Base-by-base conservation (phyloP, 2,113 vertebrate species). In the Tychaedon coryphoeus region DNA sequence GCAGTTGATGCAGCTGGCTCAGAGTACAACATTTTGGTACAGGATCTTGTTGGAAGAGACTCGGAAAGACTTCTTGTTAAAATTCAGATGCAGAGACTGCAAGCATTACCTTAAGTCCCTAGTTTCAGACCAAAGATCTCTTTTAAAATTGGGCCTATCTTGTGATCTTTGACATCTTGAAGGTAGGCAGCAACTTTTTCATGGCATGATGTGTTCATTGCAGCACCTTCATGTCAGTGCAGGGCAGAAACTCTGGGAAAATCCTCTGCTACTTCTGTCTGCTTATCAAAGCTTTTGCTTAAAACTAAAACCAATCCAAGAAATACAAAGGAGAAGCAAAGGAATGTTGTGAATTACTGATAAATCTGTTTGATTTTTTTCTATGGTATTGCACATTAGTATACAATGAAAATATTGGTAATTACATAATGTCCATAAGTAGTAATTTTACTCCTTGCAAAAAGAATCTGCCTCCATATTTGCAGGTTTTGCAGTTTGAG, bases 151-250 rank as follows among this genome's bases (percentile, higher is more conserved):
- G 60, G 73, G 7, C 20, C 26, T 43, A 20, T 33, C 8, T 53
- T 57, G n/a, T 62, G 40, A 20, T 51, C 62, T 61, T 88, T 70
- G 5, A 42, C 36, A 19, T 60, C n/a, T 38, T 40, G 33, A 43
- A 53, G 16, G 31, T 20, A n/a, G 28, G 16, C 25, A 38, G 29
- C 8, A 22, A 4, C 9, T 6, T 48, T 66, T 75, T 61, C 20
- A n/a, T 43, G n/a, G 43, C 12, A 7, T 5, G 1, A 9, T 47
- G 53, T 53, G 16, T 12, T 79, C 2, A 0, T 14, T 89, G n/a
- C 15, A 64, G 36, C 36, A 36, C 25, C 28, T 67, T 60, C 4
- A 0, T 73, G 60, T 24, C n/a, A 77, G 51, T 33, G 31, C 31
- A 45, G 58, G 33, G 23, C 43, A 69, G 65, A 19, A 42, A 18